phyloP scores from a whole-genome alignment of 2,797 vertebrate genomes.

The Decapterus maruadsi region DNA sequence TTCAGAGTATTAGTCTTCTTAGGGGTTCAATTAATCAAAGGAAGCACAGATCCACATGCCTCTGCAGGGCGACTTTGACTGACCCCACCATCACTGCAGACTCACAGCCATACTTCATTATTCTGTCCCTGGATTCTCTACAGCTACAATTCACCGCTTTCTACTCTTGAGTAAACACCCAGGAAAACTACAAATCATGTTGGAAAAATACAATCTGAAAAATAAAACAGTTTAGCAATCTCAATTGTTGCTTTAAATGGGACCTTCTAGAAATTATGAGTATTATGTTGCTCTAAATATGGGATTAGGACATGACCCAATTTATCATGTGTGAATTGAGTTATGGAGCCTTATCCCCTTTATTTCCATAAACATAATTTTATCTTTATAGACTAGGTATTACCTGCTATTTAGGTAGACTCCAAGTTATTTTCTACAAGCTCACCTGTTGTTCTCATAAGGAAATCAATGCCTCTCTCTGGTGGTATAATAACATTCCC shows the following conservation, averaged over 20 bases:
- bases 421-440: constrained; percentile 75
- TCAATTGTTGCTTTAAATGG: constrained; percentile 38
- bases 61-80: constrained; percentile 57
- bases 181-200: constrained; percentile 50
- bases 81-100: constrained; percentile 51
- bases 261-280: constrained; percentile 42
- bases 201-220: constrained; percentile 48
- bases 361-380: constrained; percentile 73
- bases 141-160: constrained; percentile 37
- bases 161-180: constrained; percentile 29
- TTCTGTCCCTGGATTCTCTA: constrained; percentile 34
- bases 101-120: constrained; percentile 52
- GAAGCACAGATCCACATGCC: constrained; percentile 72
- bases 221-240: constrained; percentile 48
- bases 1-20: constrained; percentile 77
- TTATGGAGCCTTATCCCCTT: constrained; percentile 61
- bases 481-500: constrained; percentile 86
- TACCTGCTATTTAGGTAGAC: constrained; percentile 72
- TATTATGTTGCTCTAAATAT: constrained; percentile 59
- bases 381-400: constrained; percentile 68
- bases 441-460: constrained; percentile 86
- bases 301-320: constrained; percentile 61
- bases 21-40: constrained; percentile 79
- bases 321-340: constrained; percentile 63
- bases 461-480: constrained; percentile 83